Evolutionary conservation across 2,797 vertebrate species (phyloP), one percentile per base, ranked within the genome.

Genomic region (Sternarchorhynchus goeldii): DNA sequence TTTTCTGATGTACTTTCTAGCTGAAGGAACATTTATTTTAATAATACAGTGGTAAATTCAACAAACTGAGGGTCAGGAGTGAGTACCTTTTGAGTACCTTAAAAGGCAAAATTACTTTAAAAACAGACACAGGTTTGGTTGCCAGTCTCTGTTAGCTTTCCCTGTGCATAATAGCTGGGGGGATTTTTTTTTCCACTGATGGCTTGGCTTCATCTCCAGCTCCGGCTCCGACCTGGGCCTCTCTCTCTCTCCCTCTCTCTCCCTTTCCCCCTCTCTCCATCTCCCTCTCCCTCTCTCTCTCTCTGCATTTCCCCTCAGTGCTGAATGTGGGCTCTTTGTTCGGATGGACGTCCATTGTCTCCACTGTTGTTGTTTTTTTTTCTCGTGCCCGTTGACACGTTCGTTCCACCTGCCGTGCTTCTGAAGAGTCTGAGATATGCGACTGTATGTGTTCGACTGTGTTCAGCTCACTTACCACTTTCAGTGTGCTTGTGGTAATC

Each of bases 291-390:
- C 8, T 68, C 14, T 60, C 63, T 16, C 29, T 73, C 45, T 29
- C 39, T 1, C 2, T 10, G 4, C 5, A 4, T 10, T 6, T 10
- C 5, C 39, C 18, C 25, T 36, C 8, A 56, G 31, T 56, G 20
- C 14, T 66, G 53, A 29, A 73, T 67, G n/a, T 53, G 29, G 1
- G 5, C 18, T 53, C 36, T 60, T 36, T 67, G 55, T 74, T 29
- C 58, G 55, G 39, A 59, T 17, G 10, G 36, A 67, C 17, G 50
- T 74, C 21, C 36, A 66, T 58, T 68, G 56, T 79, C 45, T 68
- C 39, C 34, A 14, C 63, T 67, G 53, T 18, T 62, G 59, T 59
- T 21, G 59, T 60, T 67, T 21, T 66, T 60, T 67, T 25, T 50
- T 12, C 45, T 53, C 29, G n/a, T 31, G 17, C 29, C 45, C 58